Evolutionary conservation across 2,113 vertebrate genomes (phyloP).

Genomic region (Prunella himalayana): DNA sequence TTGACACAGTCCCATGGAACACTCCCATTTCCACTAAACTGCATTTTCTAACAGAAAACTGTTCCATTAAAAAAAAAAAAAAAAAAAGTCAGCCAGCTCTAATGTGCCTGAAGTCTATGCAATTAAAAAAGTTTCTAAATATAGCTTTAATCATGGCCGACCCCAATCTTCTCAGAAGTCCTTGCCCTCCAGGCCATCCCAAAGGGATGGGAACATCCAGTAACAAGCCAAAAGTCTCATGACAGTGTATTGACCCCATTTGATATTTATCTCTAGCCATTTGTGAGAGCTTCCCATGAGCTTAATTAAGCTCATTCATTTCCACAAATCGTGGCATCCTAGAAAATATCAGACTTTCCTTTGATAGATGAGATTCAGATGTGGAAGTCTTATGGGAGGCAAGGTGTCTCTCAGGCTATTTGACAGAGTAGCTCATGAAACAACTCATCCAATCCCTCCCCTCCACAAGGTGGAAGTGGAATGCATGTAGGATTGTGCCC

Average conservation of each 20-base stretch:
- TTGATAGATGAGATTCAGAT: constrained; percentile 57
- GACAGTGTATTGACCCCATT: constrained; percentile 66
- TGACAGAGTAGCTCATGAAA: constrained; percentile 16
- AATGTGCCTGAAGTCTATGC: constrained; percentile 63
- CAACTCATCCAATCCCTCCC: neutral
- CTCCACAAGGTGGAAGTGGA: neutral
- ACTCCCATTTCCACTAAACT: constrained; percentile 17
- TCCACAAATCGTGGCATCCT: constrained; percentile 49
- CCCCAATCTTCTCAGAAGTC: constrained; percentile 59
- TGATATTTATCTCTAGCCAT: constrained; percentile 58
- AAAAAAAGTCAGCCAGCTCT: neutral
- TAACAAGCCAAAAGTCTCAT: constrained; percentile 68
- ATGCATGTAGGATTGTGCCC: neutral
- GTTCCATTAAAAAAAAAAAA: neutral
- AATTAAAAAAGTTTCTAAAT: constrained; percentile 69
- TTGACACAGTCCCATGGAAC: constrained; percentile 33
- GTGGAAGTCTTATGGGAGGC: constrained; percentile 45
- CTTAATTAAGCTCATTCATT: constrained; percentile 64
- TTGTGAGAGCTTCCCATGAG: constrained; percentile 59
- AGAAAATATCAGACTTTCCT: constrained; percentile 54
- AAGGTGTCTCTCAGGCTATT: constrained; percentile 47
- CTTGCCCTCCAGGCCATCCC: constrained; percentile 62
- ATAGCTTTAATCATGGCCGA: constrained; percentile 65
- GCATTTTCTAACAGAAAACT: constrained; percentile 24
- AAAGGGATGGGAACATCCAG: constrained; percentile 58